Base-by-base conservation (phyloP, 2,888 invertebrate species). In the Synanthedon vespiformis region DNA sequence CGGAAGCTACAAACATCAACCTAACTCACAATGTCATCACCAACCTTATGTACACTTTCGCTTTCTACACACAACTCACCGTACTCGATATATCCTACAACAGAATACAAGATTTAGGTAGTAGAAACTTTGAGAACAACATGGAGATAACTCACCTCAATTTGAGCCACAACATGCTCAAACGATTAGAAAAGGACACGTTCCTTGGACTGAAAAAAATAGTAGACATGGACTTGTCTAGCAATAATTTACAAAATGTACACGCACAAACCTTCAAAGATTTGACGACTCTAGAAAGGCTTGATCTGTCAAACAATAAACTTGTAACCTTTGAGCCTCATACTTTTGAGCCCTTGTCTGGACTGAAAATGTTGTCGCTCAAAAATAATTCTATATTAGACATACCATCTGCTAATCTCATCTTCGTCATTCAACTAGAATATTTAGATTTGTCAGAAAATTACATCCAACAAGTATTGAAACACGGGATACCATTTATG, bases 81-180 rank as follows among this genome's bases (percentile, higher is more conserved):
- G 90, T 91, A 52, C 89, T 97, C 59, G 95, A 97, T 74, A 89
- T 97, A 51, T 94, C 95, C 13, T 89, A 90, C 72, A 97, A 97
- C 81, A 91, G 90, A 68, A 92, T 97, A 60, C 90, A 91, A 74
- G 91, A 92, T 12, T 84, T 97, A 65, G 96, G 95, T 66, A 91
- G 92, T 64, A 91, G 92, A 65, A 95, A 95, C 75, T 95, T 97
- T 65, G 92, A 93, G 59, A 91, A 90, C 58, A 94, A 95, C 67
- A 89, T 89, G 55, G 91, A 91, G 61, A 88, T 97, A 80, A 89
- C 91, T 49, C 89, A 90, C 57, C 84, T 97, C 40, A 94, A 95
- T 75, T 84, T 95, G 56, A 94, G 94, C 72, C 85, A 90, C 59
- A 97, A 97, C 77, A 89, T 89, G 56, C 89, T 95, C 47, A 90